A percentile compares a stretch with the other conserved stretches of the same genome.
These are phyloP conservation scores for Acanthurus leucopareius DNA, from an alignment of 2,797 vertebrate genomes.

Conservation along the genomic window DNA sequence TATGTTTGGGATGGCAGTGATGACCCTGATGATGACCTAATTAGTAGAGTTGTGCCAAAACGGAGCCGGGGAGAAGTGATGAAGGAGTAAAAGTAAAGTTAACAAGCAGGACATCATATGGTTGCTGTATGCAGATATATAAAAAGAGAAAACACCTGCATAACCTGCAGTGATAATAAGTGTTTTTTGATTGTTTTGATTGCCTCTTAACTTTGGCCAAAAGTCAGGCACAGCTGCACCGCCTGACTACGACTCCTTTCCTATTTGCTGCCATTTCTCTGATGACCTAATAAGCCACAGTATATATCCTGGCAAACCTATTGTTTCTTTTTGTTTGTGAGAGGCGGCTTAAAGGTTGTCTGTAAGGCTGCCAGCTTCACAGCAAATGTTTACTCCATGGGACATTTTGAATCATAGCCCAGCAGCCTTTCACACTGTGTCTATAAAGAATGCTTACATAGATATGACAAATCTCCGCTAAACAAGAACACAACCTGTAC, in stretches of 20 bases:
- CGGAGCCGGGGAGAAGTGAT: slow-evolving; percentile 27
- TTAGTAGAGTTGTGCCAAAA: slow-evolving; percentile 63
- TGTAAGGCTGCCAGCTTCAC: slow-evolving; percentile 61
- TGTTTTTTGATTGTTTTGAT: background rate
- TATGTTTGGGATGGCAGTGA: slow-evolving; percentile 65
- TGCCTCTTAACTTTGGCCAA: slow-evolving; percentile 12
- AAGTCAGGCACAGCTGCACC: slow-evolving; percentile 7
- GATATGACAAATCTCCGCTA: slow-evolving; percentile 59
- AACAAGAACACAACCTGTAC: slow-evolving; percentile 51
- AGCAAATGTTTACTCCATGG: slow-evolving; percentile 70
- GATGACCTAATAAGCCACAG: slow-evolving; percentile 21
- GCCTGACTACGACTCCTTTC: slow-evolving; percentile 14
- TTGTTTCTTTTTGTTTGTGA: slow-evolving; percentile 41
- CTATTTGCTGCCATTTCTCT: slow-evolving; percentile 28
- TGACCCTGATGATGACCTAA: slow-evolving; percentile 76
- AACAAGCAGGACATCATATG: slow-evolving; percentile 31
- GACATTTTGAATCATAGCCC: slow-evolving; percentile 68
- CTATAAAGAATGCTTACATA: slow-evolving; percentile 65
- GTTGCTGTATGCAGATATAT: slow-evolving; percentile 15
- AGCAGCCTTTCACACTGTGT: slow-evolving; percentile 65
- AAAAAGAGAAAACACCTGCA: slow-evolving; percentile 2
- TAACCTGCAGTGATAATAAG: background rate
- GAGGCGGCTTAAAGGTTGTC: slow-evolving; percentile 51
- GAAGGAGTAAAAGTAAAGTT: slow-evolving; percentile 24
- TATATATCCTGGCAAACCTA: slow-evolving; percentile 22